These are phyloP conservation scores for Drosophila tanythrix DNA, from an alignment of 2,888 invertebrate genomes.

Conservation along the genomic window DNA sequence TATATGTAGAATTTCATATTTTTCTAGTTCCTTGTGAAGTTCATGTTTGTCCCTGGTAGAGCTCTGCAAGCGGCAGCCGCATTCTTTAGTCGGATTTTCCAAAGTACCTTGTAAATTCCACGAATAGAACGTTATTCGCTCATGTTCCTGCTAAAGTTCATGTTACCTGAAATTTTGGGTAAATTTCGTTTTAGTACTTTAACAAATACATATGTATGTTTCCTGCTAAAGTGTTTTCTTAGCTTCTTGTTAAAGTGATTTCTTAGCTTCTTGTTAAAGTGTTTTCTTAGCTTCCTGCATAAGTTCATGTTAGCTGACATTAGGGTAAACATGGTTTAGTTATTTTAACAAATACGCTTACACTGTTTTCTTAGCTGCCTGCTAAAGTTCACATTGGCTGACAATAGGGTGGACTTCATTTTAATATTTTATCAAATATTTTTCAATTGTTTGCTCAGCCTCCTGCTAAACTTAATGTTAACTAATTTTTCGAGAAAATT, in stretches of 20 bases:
- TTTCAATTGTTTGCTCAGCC: neutral
- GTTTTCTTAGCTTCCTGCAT: neutral
- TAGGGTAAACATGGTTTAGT: neutral
- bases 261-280: neutral
- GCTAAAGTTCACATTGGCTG: neutral
- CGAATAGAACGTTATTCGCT: neutral
- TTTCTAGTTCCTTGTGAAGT: neutral
- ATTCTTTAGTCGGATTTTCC: neutral
- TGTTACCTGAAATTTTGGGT: neutral
- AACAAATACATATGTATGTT: neutral
- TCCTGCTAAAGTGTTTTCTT: neutral
- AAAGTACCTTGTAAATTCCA: conserved; percentile 1
- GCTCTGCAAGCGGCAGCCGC: neutral
- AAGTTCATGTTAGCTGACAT: neutral
- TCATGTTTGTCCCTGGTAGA: neutral
- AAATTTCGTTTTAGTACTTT: neutral
- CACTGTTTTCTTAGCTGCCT: neutral
- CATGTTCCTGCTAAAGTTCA: neutral
- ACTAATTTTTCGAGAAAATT: neutral
- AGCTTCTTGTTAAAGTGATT: too few relatives aligned
- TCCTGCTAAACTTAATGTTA: neutral
- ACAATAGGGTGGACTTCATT: neutral
- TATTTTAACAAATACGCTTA: neutral
- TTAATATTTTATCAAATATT: neutral
- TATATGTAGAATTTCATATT: neutral